Evolutionary conservation across 2,113 vertebrate genomes (phyloP).

Genomic region (Lichenostomus cassidix): DNA sequence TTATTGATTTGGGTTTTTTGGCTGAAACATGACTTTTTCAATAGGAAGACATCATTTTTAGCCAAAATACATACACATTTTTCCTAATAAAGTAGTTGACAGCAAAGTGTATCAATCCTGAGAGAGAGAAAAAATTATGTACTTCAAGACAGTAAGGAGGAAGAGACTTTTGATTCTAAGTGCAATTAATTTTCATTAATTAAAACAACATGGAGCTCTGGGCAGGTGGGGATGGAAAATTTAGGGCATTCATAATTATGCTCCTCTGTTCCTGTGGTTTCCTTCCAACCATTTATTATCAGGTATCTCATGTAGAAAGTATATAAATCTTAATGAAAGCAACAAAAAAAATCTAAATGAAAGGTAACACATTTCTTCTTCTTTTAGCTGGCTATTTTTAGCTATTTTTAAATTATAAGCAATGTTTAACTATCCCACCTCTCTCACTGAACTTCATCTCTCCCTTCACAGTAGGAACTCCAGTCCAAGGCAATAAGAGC

Average conservation of each 20-base stretch:
- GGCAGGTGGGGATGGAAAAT: not conserved
- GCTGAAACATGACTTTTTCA: not conserved
- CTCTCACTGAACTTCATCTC: not conserved
- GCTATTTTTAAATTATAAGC: not conserved
- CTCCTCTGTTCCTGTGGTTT: not conserved
- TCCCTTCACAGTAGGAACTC: accelerated
- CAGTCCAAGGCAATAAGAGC: not conserved
- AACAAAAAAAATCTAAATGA: too few relatives aligned
- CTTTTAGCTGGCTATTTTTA: not conserved
- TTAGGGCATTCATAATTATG: not conserved
- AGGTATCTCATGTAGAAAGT: not conserved
- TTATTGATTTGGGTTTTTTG: not conserved
- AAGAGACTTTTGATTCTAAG: not conserved
- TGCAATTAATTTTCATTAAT: not conserved
- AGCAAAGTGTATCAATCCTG: not conserved
- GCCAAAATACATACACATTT: not conserved
- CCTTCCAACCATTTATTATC: not conserved
- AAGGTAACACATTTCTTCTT: not conserved
- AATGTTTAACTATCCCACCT: not conserved
- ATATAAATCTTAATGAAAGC: not conserved
- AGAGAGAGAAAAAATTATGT: not conserved
- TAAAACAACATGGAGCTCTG: not conserved
- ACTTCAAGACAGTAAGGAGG: not conserved
- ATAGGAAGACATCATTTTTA: not conserved
- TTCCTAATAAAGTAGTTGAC: not conserved